Evolutionary conservation across 2,888 invertebrate genomes (phyloP).

Genomic region (Silvanus unidentatus): DNA sequence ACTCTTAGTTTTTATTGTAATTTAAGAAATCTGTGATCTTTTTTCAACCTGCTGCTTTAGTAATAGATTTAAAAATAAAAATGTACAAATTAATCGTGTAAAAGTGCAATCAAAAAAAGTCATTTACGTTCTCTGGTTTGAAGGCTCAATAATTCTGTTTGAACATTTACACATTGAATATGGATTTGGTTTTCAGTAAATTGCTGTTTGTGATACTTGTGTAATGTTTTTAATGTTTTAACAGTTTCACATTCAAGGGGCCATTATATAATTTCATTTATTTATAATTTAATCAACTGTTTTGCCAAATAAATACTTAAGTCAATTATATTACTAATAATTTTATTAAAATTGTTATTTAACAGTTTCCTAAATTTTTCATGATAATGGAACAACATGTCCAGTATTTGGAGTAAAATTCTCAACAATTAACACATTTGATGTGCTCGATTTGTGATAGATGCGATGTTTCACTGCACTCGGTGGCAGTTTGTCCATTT

Average conservation of each 20-base stretch:
- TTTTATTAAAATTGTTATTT: conserved; percentile 1
- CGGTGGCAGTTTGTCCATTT: conserved; percentile 38
- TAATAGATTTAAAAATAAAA: conserved; percentile 27
- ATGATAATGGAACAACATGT: conserved; percentile 13
- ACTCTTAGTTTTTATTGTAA: neutral
- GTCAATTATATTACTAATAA: conserved; percentile 31
- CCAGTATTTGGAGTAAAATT: conserved; percentile 29
- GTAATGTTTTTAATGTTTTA: no score
- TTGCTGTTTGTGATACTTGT: no score
- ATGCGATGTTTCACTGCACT: conserved; percentile 28
- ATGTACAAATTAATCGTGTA: conserved; percentile 30
- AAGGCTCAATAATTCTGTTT: no score
- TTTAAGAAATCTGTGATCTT: conserved; percentile 37
- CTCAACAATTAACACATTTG: conserved; percentile 20
- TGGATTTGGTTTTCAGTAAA: no score
- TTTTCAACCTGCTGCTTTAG: conserved; percentile 38
- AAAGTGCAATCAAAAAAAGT: conserved; percentile 35
- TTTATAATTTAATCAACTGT: conserved; percentile 20
- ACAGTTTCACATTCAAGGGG: conserved; percentile 28
- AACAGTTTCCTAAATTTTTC: no score
- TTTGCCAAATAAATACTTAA: conserved; percentile 39
- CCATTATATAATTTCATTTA: conserved; percentile 17
- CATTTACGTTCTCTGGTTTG: no score
- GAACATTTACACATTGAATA: no score
- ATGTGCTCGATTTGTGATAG: conserved; percentile 20